These are phyloP conservation scores for Alethe diademata DNA, from an alignment of 2,113 vertebrate genomes.

Conservation along the genomic window DNA sequence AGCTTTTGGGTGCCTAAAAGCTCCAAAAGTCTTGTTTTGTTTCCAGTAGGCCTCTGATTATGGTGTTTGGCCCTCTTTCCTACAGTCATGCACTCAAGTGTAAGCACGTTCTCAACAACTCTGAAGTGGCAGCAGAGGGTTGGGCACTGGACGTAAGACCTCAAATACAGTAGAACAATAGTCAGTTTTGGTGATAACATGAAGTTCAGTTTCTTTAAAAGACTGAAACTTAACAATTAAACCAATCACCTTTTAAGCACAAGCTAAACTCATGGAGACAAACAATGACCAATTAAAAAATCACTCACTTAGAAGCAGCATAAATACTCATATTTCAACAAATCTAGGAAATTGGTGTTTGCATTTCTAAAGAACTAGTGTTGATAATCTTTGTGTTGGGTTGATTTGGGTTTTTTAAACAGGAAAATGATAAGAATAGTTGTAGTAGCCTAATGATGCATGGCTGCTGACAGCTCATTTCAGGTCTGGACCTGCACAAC, in stretches of 20 bases:
- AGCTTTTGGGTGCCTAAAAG: background rate
- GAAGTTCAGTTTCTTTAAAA: background rate
- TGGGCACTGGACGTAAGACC: background rate
- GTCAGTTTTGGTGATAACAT: background rate
- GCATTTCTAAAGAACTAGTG: background rate
- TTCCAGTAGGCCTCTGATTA: background rate
- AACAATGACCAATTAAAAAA: background rate
- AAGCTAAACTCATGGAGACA: background rate
- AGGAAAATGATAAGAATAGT: conserved; percentile 17
- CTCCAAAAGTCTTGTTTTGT: background rate
- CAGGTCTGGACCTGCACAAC: background rate
- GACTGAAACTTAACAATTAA: background rate
- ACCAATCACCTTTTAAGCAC: background rate
- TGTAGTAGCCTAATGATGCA: background rate
- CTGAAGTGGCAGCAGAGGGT: background rate
- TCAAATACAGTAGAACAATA: background rate
- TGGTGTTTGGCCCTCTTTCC: background rate
- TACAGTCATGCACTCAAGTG: background rate
- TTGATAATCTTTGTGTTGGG: background rate
- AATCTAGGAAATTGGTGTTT: background rate
- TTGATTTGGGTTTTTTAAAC: background rate
- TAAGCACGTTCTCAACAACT: background rate
- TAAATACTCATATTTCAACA: background rate
- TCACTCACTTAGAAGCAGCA: background rate
- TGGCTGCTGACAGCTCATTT: background rate